Percentiles rank a stretch among this genome's conserved stretches.
phyloP scores from a whole-genome alignment of 2,797 vertebrate genomes.

The Microhierax caerulescens region DNA sequence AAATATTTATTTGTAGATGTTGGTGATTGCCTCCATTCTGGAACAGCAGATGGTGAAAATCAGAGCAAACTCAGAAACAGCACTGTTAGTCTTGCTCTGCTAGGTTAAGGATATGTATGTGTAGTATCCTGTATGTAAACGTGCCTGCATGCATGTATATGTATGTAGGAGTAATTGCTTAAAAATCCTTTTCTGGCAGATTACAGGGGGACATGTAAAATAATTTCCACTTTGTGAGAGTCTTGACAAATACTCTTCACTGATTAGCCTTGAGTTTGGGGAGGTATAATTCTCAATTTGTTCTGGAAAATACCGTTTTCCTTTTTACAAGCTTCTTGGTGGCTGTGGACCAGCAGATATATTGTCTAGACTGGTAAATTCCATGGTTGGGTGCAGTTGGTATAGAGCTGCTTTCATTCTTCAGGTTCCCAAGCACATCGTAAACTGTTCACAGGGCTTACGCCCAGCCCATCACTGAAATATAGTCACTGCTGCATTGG shows the following conservation, averaged over 20 bases:
- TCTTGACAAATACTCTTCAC: neutral
- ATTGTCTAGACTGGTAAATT: neutral
- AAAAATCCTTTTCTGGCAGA: neutral
- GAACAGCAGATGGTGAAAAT: neutral
- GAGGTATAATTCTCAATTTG: neutral
- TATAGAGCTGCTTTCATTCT: constrained; percentile 6
- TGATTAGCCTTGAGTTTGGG: neutral
- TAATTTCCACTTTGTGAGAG: neutral
- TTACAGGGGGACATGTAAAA: neutral
- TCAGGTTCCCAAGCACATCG: neutral
- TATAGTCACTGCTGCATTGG: neutral
- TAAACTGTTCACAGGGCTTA: constrained; percentile 7
- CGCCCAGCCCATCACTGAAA: neutral
- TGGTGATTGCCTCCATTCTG: neutral
- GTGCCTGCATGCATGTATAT: rapidly evolving
- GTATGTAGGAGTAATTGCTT: neutral
- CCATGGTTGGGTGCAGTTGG: neutral
- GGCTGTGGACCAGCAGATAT: neutral
- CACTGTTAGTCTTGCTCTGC: neutral
- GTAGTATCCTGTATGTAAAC: neutral
- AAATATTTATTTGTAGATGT: neutral
- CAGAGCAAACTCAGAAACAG: neutral
- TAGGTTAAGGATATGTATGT: neutral
- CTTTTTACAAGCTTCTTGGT: neutral
- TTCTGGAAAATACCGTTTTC: neutral